A percentile compares a stretch with the other conserved stretches of the same genome.
These are phyloP conservation scores for Telmatherina bonti DNA, from an alignment of 2,797 vertebrate species.

Conservation along the genomic window DNA sequence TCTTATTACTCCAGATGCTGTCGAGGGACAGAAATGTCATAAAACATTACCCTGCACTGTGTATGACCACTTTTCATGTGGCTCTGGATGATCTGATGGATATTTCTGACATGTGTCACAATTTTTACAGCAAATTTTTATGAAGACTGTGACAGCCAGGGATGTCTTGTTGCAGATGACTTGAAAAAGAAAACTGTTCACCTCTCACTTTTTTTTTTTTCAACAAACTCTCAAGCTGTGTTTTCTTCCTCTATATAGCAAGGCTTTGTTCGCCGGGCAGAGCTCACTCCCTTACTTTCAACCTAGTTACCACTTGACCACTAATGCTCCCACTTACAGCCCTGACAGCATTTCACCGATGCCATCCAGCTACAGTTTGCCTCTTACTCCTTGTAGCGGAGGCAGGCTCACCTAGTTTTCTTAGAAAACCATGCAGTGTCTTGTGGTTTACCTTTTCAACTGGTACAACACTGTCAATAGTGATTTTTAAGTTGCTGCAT, in stretches of 20 bases:
- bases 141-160: not conserved
- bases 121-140: not conserved
- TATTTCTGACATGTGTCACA: not conserved
- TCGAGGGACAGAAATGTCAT: not conserved
- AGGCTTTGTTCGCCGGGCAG: conserved; percentile 1
- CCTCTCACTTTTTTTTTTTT: conserved; percentile 1
- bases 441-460: not conserved
- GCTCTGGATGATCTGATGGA: not conserved
- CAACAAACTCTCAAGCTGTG: conserved; percentile 5
- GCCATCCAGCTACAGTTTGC: conserved; percentile 1
- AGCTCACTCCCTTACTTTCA: conserved; percentile 6
- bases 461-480: not conserved
- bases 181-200: conserved; percentile 1
- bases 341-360: conserved; percentile 9
- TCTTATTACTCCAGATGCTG: not conserved
- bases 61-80: not conserved
- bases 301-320: conserved; percentile 9
- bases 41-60: not conserved
- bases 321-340: conserved; percentile 9
- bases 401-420: not conserved
- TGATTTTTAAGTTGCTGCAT: not conserved
- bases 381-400: not conserved
- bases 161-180: not conserved
- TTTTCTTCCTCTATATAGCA: not conserved
- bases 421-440: not conserved